phyloP scores from a whole-genome alignment of 2,888 invertebrate species.

The Agriopis leucophaearia region DNA sequence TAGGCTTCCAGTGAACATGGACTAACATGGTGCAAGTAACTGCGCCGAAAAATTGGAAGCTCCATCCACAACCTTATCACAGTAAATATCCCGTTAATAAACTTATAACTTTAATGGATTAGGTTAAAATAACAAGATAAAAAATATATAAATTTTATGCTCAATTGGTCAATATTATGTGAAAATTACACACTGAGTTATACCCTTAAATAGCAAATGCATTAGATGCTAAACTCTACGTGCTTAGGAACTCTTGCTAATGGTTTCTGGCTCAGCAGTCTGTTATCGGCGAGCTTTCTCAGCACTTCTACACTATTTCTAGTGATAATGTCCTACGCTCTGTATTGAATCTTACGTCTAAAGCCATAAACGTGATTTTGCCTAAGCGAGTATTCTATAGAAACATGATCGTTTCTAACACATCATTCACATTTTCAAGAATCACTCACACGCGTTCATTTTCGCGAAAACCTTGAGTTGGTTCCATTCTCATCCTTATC shows the following conservation, averaged over 20 bases:
- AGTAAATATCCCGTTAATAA: too few species aligned
- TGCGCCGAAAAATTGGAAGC: too few species aligned
- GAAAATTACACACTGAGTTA: too few species aligned
- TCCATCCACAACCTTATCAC: too few species aligned
- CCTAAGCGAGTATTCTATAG: not conserved
- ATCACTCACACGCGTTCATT: too few species aligned
- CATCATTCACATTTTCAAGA: too few species aligned
- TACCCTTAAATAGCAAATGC: not conserved
- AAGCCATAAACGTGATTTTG: constrained; percentile 23
- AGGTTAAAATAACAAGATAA: not conserved
- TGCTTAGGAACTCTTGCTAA: not conserved
- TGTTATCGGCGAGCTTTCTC: constrained; percentile 13
- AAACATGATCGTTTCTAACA: constrained; percentile 23
- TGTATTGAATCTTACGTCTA: constrained; percentile 9
- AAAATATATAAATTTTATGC: not conserved
- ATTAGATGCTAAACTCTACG: constrained; percentile 6
- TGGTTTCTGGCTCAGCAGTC: constrained; percentile 4
- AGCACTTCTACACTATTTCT: constrained; percentile 9
- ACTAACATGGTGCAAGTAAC: too few species aligned
- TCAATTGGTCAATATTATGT: too few species aligned
- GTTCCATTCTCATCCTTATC: too few species aligned
- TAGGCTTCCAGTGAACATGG: too few species aligned
- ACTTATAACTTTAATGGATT: too few species aligned
- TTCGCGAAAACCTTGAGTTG: too few species aligned
- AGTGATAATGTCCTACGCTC: constrained; percentile 28